These are phyloP conservation scores for Microtus pennsylvanicus DNA, from an alignment of 2,113 vertebrate genomes.

Conservation along the genomic window DNA sequence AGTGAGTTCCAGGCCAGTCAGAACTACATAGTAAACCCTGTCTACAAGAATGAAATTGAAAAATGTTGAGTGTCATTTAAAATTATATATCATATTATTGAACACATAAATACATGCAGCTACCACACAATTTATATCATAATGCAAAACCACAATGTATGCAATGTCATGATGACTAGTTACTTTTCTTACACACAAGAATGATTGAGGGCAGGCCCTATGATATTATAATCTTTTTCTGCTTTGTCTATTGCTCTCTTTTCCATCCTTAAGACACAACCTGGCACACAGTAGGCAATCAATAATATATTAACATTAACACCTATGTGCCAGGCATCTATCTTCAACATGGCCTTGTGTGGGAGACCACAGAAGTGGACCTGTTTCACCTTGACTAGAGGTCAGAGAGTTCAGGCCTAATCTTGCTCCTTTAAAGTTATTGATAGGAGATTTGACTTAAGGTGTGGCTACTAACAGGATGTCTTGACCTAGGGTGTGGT, in stretches of 20 bases:
- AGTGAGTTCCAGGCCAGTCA: not conserved
- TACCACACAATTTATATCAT: not conserved
- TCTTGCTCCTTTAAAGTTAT: no score
- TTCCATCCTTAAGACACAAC: not conserved
- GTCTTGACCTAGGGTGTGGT: no score
- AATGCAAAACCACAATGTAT: not conserved
- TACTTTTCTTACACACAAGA: not conserved
- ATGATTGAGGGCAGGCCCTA: not conserved
- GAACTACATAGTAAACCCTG: not conserved
- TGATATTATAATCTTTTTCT: not conserved
- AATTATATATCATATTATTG: not conserved
- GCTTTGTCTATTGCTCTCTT: not conserved
- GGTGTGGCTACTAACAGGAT: no score
- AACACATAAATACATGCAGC: not conserved
- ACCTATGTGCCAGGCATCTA: not conserved
- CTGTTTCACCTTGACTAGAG: no score
- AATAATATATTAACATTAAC: not conserved
- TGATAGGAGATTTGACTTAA: no score
- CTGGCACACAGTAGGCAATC: not conserved
- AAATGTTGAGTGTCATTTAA: not conserved
- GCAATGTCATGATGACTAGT: not conserved
- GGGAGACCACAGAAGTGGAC: no score
- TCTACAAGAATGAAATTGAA: not conserved
- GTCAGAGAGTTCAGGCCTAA: no score
- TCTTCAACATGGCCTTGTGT: not conserved